A percentile compares a stretch with the other conserved stretches of the same genome.
Evolutionary conservation across 2,113 vertebrate species (phyloP).

Genomic region (Myiopsitta monachus): DNA sequence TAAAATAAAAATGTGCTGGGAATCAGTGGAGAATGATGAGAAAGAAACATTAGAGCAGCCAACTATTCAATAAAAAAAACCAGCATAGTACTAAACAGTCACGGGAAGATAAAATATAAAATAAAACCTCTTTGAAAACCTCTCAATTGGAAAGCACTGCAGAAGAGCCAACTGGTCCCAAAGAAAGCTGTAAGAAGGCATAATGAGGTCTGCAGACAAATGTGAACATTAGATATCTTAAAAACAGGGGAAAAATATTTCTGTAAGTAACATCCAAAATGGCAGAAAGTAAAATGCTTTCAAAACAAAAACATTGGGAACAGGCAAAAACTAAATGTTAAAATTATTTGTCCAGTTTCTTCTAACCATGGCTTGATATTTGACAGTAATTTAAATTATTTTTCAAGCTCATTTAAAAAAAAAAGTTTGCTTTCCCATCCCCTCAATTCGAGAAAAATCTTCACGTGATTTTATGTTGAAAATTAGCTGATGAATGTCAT

Average conservation of each 20-base stretch:
- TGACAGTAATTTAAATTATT: neutral
- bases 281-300: neutral
- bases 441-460: conserved; percentile 13
- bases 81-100: neutral
- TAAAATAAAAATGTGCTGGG: neutral
- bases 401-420: neutral
- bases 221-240: neutral
- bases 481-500: neutral
- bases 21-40: neutral
- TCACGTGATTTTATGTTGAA: neutral
- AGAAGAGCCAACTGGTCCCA: neutral
- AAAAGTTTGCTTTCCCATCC: neutral
- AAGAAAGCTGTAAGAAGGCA: neutral
- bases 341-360: neutral
- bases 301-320: neutral
- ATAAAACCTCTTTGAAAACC: neutral
- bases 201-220: conserved; percentile 5
- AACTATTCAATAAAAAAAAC: neutral
- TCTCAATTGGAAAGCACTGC: neutral
- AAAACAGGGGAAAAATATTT: neutral
- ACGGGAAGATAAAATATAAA: neutral
- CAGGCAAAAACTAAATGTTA: neutral
- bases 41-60: neutral
- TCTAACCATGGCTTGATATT: neutral
- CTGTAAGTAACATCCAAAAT: neutral